Evolutionary conservation across 1,140 invertebrate genomes (phyloP).

Genomic region (Caenorhabditis remanei): DNA sequence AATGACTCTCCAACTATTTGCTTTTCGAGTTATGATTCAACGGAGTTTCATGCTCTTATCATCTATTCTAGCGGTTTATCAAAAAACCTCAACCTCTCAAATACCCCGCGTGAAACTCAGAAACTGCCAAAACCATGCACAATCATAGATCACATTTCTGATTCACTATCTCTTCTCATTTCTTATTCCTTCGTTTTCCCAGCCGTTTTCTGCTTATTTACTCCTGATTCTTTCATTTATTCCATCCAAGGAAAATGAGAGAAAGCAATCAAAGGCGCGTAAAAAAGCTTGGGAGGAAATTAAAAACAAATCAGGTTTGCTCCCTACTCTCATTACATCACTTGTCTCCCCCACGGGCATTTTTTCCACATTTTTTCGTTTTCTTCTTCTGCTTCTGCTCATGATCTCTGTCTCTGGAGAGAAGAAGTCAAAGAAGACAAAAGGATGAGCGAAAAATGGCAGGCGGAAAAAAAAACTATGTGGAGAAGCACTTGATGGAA

Average conservation of each 20-base stretch:
- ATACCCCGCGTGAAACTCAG: not conserved
- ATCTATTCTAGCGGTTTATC: constrained; percentile 10
- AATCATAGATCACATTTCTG: not conserved
- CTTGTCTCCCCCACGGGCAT: not conserved
- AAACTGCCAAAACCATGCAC: not conserved
- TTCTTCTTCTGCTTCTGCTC: not conserved
- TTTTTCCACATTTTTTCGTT: constrained; percentile 14
- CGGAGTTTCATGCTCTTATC: constrained; percentile 16
- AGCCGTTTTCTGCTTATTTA: not conserved
- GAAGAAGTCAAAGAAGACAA: constrained; percentile 29
- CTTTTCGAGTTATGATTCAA: constrained; percentile 12
- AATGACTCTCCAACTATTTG: not conserved
- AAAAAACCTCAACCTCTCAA: constrained; percentile 14
- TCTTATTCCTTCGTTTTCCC: not conserved
- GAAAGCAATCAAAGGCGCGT: constrained; percentile 29
- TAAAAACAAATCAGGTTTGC: constrained; percentile 53
- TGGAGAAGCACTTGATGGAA: constrained; percentile 30
- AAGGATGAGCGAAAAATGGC: not conserved
- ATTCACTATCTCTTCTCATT: not conserved
- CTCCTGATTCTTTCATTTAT: not conserved
- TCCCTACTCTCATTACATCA: constrained; percentile 48
- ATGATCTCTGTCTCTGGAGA: constrained; percentile 45
- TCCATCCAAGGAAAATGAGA: not conserved
- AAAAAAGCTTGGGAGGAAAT: not conserved
- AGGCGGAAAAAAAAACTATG: not conserved